phyloP scores from a whole-genome alignment of 2,113 vertebrate species.

The Etheostoma spectabile region DNA sequence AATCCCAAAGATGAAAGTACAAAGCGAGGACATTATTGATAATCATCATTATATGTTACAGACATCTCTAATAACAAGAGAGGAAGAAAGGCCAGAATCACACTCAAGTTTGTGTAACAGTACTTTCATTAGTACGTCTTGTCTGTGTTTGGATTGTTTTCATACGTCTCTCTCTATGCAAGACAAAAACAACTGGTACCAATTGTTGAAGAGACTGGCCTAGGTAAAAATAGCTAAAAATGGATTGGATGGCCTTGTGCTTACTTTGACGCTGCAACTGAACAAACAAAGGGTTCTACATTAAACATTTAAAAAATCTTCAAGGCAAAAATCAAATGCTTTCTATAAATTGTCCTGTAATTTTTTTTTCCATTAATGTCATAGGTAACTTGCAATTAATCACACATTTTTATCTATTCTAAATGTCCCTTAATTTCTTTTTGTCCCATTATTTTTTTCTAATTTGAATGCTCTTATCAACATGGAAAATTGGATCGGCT shows the following conservation, averaged over 20 bases:
- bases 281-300: neutral
- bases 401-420: too few species aligned
- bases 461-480: too few species aligned
- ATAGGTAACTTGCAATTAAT: too few species aligned
- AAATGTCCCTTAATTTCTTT: too few species aligned
- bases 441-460: too few species aligned
- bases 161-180: neutral
- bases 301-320: constrained; percentile 1
- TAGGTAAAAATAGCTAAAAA: neutral
- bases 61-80: neutral
- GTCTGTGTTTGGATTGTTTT: neutral
- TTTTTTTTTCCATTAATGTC: neutral
- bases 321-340: neutral
- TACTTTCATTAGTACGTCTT: neutral
- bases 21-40: constrained; percentile 2
- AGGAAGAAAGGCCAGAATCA: neutral
- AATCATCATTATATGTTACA: neutral
- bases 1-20: constrained; percentile 1
- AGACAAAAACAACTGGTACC: neutral
- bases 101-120: neutral
- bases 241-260: neutral
- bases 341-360: neutral
- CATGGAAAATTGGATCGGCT: too few species aligned
- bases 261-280: neutral
- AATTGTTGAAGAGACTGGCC: neutral